phyloP scores from a whole-genome alignment of 2,888 invertebrate genomes.

The Caenorhabditis wallacei region DNA sequence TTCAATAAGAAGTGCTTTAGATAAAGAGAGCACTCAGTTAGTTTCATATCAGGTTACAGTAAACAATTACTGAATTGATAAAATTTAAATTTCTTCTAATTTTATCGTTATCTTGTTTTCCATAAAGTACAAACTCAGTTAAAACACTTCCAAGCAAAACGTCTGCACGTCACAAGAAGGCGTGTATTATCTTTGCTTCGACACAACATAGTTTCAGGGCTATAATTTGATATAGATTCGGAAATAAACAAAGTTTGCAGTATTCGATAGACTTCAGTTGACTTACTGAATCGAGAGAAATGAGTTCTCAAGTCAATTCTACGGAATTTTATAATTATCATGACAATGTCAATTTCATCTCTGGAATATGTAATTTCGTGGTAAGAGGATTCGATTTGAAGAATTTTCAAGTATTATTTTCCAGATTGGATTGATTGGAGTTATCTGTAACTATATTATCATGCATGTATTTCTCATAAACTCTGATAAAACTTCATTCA shows the following conservation, averaged over 20 bases:
- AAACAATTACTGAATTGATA: no score
- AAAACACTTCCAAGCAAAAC: not conserved
- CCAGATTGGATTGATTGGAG: slow-evolving; percentile 41
- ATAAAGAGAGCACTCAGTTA: no score
- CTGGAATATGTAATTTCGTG: slow-evolving; percentile 5
- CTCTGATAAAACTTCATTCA: slow-evolving; percentile 41
- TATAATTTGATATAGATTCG: slow-evolving; percentile 19
- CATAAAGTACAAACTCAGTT: no score
- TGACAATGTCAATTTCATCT: slow-evolving; percentile 19
- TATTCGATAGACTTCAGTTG: not conserved
- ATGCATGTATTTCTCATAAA: slow-evolving; percentile 11
- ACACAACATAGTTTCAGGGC: not conserved
- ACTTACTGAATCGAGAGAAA: not conserved
- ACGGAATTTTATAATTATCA: not conserved
- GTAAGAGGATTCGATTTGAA: no score
- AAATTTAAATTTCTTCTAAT: no score
- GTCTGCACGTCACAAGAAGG: slow-evolving; percentile 13
- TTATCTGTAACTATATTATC: slow-evolving; percentile 28
- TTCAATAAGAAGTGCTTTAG: no score
- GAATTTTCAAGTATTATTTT: no score
- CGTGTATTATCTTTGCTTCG: slow-evolving; percentile 21
- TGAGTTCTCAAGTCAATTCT: slow-evolving; percentile 3
- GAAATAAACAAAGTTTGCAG: slow-evolving; percentile 19
- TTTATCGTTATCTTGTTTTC: no score
- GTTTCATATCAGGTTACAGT: no score